Percentiles rank a stretch among this genome's conserved stretches.
Conservation (phyloP, 2,888 invertebrate species). For the Pandemis corylana region DNA sequence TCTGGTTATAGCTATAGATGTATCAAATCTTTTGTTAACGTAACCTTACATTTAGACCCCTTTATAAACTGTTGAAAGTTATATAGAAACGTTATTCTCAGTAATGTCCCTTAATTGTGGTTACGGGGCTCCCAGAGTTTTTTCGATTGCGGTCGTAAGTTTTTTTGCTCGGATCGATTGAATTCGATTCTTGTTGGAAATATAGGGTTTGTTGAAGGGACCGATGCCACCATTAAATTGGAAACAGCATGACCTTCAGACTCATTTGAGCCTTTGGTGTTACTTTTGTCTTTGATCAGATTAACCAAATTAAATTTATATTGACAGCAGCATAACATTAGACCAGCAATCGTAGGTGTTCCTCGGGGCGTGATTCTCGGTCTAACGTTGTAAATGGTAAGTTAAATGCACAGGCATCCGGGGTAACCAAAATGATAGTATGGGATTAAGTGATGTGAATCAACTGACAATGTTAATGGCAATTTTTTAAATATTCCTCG, state of each 20-base stretch:
- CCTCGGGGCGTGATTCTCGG: not conserved
- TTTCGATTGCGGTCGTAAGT: conserved; percentile 49
- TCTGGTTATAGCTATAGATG: not conserved
- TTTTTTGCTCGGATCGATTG: conserved; percentile 62
- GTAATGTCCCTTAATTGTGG: conserved; percentile 43
- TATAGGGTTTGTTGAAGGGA: conserved; percentile 49
- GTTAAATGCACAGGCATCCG: not conserved
- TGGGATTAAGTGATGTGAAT: not conserved
- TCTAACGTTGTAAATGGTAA: not conserved
- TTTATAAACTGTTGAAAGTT: conserved; percentile 16
- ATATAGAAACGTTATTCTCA: conserved; percentile 24
- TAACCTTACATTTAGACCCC: conserved; percentile 9
- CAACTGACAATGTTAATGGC: no score
- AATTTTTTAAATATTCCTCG: no score
- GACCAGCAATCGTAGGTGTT: not conserved
- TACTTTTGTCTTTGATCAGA: not conserved
- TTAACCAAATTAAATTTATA: not conserved
- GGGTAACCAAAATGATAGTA: not conserved
- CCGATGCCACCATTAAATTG: conserved; percentile 36
- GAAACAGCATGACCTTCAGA: not conserved
- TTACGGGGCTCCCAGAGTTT: conserved; percentile 33
- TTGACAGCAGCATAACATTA: not conserved
- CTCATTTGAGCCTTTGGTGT: not conserved
- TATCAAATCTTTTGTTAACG: not conserved
- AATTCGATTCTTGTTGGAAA: conserved; percentile 55